Conservation (phyloP, 2,888 invertebrate species). For the Heteromyza rotundicornis region DNA sequence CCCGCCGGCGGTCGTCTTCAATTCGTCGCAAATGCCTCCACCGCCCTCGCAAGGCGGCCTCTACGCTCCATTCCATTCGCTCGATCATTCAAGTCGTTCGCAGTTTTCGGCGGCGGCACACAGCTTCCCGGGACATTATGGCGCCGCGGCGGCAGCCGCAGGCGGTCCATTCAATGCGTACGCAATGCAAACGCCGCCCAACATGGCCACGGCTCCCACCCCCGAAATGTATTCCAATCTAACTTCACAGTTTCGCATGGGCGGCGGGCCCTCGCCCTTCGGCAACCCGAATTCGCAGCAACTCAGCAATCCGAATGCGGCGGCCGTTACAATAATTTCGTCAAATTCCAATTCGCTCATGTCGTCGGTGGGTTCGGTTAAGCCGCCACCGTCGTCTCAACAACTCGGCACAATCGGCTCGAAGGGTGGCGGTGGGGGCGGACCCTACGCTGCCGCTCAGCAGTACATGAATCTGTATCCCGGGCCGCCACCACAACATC, state of each 20-base stretch:
- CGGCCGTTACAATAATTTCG: constrained; percentile 76
- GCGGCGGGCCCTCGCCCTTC: constrained; percentile 70
- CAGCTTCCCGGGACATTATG: constrained; percentile 67
- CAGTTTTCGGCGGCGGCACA: constrained; percentile 76
- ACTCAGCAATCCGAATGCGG: constrained; percentile 80
- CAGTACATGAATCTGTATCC: constrained; percentile 62
- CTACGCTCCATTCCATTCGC: constrained; percentile 82
- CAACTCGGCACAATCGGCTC: constrained; percentile 83
- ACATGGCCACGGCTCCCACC: constrained; percentile 67
- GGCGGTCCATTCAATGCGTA: constrained; percentile 73
- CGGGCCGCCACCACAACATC: constrained; percentile 56
- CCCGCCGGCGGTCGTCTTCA: constrained; percentile 77
- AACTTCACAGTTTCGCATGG: constrained; percentile 69
- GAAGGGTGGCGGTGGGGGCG: constrained; percentile 52
- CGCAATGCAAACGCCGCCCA: constrained; percentile 65
- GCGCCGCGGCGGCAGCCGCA: constrained; percentile 55
- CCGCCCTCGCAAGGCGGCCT: constrained; percentile 76
- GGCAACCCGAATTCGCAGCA: constrained; percentile 75
- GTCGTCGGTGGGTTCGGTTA: constrained; percentile 85
- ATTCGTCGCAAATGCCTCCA: constrained; percentile 79
- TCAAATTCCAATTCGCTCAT: constrained; percentile 87
- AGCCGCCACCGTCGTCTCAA: constrained; percentile 78
- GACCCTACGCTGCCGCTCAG: constrained; percentile 51
- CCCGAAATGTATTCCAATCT: constrained; percentile 76
- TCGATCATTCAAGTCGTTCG: constrained; percentile 72